A percentile compares a stretch with the other conserved stretches of the same genome.
phyloP scores from a whole-genome alignment of 2,797 vertebrate genomes.

The Myotis pilosus region DNA sequence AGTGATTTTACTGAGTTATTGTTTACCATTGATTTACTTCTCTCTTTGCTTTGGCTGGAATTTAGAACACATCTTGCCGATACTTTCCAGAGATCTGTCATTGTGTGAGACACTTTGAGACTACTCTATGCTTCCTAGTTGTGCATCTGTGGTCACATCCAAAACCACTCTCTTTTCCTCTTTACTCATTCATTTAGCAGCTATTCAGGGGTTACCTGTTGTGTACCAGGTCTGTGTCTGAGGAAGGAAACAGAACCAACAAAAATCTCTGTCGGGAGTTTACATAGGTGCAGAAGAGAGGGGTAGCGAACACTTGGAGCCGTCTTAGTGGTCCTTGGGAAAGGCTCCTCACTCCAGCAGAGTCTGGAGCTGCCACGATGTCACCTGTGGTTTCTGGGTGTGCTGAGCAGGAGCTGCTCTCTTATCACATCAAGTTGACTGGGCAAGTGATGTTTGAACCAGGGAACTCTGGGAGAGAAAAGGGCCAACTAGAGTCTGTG shows the following conservation, averaged over 20 bases:
- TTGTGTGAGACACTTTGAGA: background rate
- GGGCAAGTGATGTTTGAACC: background rate
- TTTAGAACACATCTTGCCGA: background rate
- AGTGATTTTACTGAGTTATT: background rate
- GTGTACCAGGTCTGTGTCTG: background rate
- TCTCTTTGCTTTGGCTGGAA: background rate
- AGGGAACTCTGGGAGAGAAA: background rate
- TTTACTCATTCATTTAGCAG: background rate
- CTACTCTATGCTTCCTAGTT: background rate
- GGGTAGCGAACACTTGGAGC: background rate
- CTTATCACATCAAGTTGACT: background rate
- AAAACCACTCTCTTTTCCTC: background rate
- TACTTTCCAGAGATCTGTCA: background rate
- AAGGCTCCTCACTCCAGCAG: background rate
- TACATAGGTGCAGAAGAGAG: background rate
- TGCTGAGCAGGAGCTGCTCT: background rate
- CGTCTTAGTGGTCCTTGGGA: background rate
- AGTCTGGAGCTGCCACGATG: background rate
- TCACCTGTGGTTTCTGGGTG: background rate
- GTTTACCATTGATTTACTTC: background rate
- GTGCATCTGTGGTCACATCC: background rate
- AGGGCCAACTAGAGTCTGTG: background rate
- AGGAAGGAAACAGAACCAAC: background rate
- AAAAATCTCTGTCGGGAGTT: background rate
- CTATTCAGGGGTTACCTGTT: background rate